phyloP scores from a whole-genome alignment of 2,888 invertebrate genomes.

The Chaetoderma sp. region DNA sequence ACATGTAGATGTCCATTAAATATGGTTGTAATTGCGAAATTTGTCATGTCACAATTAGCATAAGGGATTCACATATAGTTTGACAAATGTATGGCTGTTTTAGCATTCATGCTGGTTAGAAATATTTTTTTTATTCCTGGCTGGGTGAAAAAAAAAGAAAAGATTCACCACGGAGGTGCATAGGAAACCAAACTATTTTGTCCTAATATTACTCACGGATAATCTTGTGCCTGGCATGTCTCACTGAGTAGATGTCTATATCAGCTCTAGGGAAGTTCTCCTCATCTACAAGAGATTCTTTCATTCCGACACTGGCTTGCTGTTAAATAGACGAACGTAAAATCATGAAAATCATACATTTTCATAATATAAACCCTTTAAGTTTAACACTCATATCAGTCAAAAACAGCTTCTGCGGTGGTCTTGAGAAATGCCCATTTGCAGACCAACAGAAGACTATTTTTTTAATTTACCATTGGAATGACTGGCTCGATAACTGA shows the following conservation, averaged over 20 bases:
- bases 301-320: conserved; percentile 87
- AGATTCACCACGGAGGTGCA: not conserved
- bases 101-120: too few relatives aligned
- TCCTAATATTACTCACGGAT: conserved; percentile 79
- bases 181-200: not conserved
- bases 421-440: too few relatives aligned
- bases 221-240: conserved; percentile 88
- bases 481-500: too few relatives aligned
- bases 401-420: not conserved
- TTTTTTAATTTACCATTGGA: too few relatives aligned
- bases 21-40: too few relatives aligned
- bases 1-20: too few relatives aligned
- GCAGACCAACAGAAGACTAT: too few relatives aligned
- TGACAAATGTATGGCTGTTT: too few relatives aligned
- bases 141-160: not conserved
- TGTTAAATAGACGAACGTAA: conserved; percentile 38
- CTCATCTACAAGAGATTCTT: conserved; percentile 83
- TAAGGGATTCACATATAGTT: too few relatives aligned
- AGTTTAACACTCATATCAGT: too few relatives aligned
- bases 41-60: too few relatives aligned
- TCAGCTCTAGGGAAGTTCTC: conserved; percentile 90
- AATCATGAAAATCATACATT: not conserved
- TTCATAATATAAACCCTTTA: not conserved
- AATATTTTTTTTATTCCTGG: not conserved
- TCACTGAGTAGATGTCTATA: conserved; percentile 91